Conservation (phyloP, 2,113 vertebrate species). For the Nestor notabilis region DNA sequence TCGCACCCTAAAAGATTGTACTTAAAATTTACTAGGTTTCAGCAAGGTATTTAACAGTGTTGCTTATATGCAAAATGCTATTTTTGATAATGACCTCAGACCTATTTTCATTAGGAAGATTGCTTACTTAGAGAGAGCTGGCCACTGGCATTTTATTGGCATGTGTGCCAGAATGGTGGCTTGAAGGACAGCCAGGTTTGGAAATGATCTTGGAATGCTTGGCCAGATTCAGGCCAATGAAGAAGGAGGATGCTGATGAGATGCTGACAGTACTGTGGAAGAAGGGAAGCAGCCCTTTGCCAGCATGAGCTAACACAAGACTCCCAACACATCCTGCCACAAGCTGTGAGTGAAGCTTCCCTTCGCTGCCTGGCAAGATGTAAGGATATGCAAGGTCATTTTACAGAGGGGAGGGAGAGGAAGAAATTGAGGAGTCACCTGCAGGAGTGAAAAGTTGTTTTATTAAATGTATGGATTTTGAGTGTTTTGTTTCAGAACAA, state of each 20-base stretch:
- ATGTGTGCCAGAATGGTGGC: neutral
- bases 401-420: neutral
- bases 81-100: constrained; percentile 58
- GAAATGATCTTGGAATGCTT: neutral
- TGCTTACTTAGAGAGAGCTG: constrained; percentile 30
- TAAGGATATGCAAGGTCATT: constrained; percentile 32
- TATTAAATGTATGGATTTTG: neutral
- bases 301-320: neutral
- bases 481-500: neutral
- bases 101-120: constrained; percentile 56
- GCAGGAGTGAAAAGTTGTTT: neutral
- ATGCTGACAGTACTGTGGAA: neutral
- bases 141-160: neutral
- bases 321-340: neutral
- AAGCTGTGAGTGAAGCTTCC: neutral
- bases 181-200: constrained; percentile 37
- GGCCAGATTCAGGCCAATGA: neutral
- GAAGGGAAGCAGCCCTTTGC: constrained; percentile 11
- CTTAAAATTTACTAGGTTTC: constrained; percentile 16
- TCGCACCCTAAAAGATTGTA: neutral
- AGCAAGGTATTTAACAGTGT: neutral
- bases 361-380: neutral
- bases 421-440: neutral
- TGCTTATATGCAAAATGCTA: constrained; percentile 18
- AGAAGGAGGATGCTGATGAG: neutral